Evolutionary conservation across 1,140 invertebrate genomes (phyloP).

Genomic region (Eubasilissa regina): DNA sequence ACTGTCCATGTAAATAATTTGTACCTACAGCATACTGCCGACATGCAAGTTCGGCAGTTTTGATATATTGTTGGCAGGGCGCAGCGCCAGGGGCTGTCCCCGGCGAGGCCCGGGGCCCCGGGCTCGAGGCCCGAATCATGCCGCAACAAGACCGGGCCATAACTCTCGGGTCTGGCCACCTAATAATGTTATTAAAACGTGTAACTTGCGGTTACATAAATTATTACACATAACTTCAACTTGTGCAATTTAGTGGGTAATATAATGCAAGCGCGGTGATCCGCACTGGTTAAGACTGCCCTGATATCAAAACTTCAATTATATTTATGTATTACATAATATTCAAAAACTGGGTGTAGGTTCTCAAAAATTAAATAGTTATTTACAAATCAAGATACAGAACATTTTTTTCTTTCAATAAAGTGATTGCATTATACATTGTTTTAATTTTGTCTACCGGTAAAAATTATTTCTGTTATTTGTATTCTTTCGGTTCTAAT

Average conservation of each 20-base stretch:
- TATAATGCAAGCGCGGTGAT: slow-evolving; percentile 33
- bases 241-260: slow-evolving; percentile 40
- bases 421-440: no score
- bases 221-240: slow-evolving; percentile 41
- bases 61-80: slow-evolving; percentile 41
- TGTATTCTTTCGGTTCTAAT: no score
- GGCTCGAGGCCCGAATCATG: background rate
- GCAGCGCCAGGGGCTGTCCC: slow-evolving; percentile 1
- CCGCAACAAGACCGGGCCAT: slow-evolving; percentile 39
- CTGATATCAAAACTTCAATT: background rate
- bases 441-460: no score
- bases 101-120: slow-evolving; percentile 2
- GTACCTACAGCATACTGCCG: background rate
- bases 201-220: slow-evolving; percentile 48
- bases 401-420: no score
- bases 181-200: slow-evolving; percentile 58
- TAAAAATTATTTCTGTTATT: no score
- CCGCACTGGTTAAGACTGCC: slow-evolving; percentile 24
- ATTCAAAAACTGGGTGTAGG: no score
- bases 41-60: slow-evolving; percentile 38
- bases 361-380: no score
- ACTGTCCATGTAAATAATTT: no score
- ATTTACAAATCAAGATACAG: no score
- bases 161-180: slow-evolving; percentile 36
- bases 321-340: no score